Percentiles rank a stretch among this genome's conserved stretches.
Evolutionary conservation across 2,888 invertebrate genomes (phyloP).

Genomic region (Drosophila engyochracea): DNA sequence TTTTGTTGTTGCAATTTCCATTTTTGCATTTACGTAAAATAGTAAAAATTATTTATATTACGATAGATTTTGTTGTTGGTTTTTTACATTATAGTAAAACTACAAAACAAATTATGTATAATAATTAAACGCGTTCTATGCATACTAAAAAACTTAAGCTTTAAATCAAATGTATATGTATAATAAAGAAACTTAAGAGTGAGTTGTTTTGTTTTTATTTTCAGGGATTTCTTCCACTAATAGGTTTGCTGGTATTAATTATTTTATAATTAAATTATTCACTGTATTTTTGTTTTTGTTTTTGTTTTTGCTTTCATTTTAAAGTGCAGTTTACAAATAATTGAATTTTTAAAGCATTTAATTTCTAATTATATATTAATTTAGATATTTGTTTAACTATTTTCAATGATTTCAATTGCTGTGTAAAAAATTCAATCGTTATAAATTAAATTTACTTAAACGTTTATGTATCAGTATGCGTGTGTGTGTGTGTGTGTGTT

Average conservation of each 20-base stretch:
- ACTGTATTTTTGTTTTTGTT: conserved; percentile 57
- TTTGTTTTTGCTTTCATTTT: conserved; percentile 34
- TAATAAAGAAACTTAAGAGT: conserved; percentile 49
- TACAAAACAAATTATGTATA: conserved; percentile 73
- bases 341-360: conserved; percentile 25
- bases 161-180: conserved; percentile 39
- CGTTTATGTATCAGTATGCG: conserved; percentile 37
- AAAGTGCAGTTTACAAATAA: conserved; percentile 45
- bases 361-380: conserved; percentile 16
- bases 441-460: conserved; percentile 67
- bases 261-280: conserved; percentile 68
- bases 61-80: conserved; percentile 43
- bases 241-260: conserved; percentile 33
- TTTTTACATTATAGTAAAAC: conserved; percentile 66
- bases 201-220: conserved; percentile 26
- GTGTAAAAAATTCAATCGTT: conserved; percentile 46
- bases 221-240: conserved; percentile 39
- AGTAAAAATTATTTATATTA: conserved; percentile 64
- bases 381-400: conserved; percentile 11
- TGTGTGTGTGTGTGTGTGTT: conserved; percentile 28
- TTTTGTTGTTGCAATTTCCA: conserved; percentile 51
- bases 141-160: conserved; percentile 40
- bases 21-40: conserved; percentile 57
- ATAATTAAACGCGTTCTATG: conserved; percentile 49
- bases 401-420: conserved; percentile 33